Conservation (phyloP, 2,888 invertebrate species). For the Omphaloscelis lunosa region DNA sequence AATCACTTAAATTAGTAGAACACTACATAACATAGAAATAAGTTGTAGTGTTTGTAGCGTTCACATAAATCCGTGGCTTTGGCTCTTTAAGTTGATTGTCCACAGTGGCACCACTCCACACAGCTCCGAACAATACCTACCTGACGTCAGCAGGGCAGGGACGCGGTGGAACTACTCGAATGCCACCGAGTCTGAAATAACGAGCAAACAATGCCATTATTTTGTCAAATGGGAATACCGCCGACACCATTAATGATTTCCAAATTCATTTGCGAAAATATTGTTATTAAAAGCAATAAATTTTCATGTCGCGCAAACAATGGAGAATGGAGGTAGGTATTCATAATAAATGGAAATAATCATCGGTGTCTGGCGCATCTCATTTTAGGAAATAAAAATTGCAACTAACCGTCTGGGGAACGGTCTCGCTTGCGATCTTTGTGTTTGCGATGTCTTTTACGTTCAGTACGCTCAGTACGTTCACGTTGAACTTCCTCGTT, state of each 20-base stretch:
- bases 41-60: not conserved
- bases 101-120: conserved; percentile 33
- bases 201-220: conserved; percentile 90
- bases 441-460: conserved; percentile 88
- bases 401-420: conserved; percentile 91
- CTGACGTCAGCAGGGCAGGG: conserved; percentile 77
- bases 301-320: not conserved
- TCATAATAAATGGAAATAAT: conserved; percentile 72
- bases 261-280: conserved; percentile 21
- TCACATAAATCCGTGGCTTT: conserved; percentile 21
- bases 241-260: conserved; percentile 78
- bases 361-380: conserved; percentile 74
- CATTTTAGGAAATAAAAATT: conserved; percentile 58
- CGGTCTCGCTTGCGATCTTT: conserved; percentile 89
- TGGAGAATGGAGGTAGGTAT: not conserved
- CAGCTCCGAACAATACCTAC: conserved; percentile 78
- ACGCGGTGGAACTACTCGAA: conserved; percentile 82
- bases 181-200: conserved; percentile 90
- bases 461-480: conserved; percentile 77
- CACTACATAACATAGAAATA: not conserved
- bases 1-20: not conserved
- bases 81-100: conserved; percentile 17
- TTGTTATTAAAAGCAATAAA: not conserved
- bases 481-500: conserved; percentile 88
- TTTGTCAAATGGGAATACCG: conserved; percentile 79